Evolutionary conservation across 2,888 invertebrate genomes (phyloP).

Genomic region (Drosophila borealis): DNA sequence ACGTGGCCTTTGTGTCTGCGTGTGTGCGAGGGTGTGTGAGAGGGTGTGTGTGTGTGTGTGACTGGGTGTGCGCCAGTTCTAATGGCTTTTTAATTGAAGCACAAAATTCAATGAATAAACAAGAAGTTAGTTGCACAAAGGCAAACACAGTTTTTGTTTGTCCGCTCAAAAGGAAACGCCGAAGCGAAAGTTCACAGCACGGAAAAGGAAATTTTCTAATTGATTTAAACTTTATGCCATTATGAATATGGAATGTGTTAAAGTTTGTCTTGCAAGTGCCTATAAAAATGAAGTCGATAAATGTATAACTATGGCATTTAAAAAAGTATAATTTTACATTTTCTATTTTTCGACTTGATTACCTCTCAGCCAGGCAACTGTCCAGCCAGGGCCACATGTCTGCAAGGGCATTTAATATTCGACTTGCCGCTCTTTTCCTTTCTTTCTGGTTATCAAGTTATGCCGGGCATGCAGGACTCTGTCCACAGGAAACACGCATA

Average conservation of each 20-base stretch:
- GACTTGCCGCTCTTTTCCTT: neutral
- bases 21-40: neutral
- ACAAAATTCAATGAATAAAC: slow-evolving; percentile 75
- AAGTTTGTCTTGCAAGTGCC: slow-evolving; percentile 26
- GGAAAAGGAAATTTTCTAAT: slow-evolving; percentile 57
- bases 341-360: neutral
- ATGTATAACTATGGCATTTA: neutral
- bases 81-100: slow-evolving; percentile 76
- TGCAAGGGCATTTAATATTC: no score
- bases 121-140: slow-evolving; percentile 60
- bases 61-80: slow-evolving; percentile 38
- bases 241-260: slow-evolving; percentile 29
- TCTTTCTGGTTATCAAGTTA: neutral
- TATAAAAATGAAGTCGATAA: slow-evolving; percentile 8
- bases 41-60: slow-evolving; percentile 10
- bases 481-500: slow-evolving; percentile 27
- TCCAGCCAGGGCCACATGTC: no score
- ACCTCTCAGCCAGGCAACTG: no score
- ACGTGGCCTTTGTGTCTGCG: slow-evolving; percentile 42
- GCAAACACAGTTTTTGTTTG: slow-evolving; percentile 25
- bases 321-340: neutral
- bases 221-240: slow-evolving; percentile 52
- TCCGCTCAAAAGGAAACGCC: slow-evolving; percentile 6
- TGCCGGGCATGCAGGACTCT: neutral
- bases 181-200: slow-evolving; percentile 34